Percentiles rank a stretch among this genome's conserved stretches.
Evolutionary conservation across 2,113 vertebrate genomes (phyloP).

Genomic region (Erpornis zantholeuca): DNA sequence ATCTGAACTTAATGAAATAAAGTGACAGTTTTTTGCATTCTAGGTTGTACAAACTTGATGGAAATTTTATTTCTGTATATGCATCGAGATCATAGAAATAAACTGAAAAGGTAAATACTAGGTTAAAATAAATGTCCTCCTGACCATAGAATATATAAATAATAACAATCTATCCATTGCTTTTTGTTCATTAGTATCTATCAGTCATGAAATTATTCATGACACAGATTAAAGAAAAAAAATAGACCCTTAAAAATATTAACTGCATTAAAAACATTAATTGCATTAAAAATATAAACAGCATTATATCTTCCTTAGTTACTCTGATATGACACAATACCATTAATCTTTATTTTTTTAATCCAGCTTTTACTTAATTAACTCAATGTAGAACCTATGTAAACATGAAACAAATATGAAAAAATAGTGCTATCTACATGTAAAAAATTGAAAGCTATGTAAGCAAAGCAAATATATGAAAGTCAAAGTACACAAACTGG

Average conservation of each 20-base stretch:
- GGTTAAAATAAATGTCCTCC: background rate
- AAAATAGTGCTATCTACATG: background rate
- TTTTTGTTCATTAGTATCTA: background rate
- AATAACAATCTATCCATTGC: background rate
- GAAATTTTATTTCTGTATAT: background rate
- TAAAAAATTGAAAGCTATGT: background rate
- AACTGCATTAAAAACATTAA: background rate
- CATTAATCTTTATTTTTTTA: background rate
- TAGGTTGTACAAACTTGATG: conserved; percentile 1
- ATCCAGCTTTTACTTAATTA: background rate
- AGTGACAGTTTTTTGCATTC: conserved; percentile 14
- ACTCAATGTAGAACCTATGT: background rate
- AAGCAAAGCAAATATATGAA: background rate
- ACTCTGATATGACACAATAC: background rate
- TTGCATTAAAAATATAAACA: background rate
- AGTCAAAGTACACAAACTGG: background rate
- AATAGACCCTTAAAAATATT: background rate
- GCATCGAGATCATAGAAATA: background rate
- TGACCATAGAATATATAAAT: background rate
- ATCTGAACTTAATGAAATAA: conserved; percentile 59
- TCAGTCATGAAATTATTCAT: background rate
- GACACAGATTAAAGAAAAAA: background rate
- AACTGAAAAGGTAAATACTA: background rate
- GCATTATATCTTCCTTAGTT: background rate
- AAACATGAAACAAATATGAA: background rate